Evolutionary conservation across 2,797 vertebrate species (phyloP).

Genomic region (Propithecus deckenii): DNA sequence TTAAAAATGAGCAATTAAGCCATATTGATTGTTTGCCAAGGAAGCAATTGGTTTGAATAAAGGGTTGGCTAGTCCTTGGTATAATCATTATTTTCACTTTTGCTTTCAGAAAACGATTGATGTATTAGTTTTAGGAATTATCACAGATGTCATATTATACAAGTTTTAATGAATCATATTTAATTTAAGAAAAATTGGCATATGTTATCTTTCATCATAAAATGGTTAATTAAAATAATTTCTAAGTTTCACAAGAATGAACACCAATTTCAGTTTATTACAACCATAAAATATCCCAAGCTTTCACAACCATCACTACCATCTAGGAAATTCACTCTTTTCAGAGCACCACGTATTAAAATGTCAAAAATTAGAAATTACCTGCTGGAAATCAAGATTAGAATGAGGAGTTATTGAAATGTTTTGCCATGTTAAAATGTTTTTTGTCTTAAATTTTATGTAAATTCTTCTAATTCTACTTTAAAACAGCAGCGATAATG

Average conservation of each 20-base stretch:
- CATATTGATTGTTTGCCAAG: not conserved
- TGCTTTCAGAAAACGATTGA: not conserved
- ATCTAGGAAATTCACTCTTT: not conserved
- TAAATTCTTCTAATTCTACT: not conserved
- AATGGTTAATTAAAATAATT: not conserved
- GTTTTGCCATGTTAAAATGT: not conserved
- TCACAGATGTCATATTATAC: not conserved
- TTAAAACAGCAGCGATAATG: not conserved
- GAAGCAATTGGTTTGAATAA: conserved; percentile 7
- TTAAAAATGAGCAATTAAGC: not conserved
- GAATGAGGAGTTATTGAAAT: not conserved
- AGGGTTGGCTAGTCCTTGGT: not conserved
- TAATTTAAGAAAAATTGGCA: not conserved
- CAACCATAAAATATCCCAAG: not conserved
- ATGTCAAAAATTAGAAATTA: not conserved
- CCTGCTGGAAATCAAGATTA: not conserved
- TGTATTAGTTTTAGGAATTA: not conserved
- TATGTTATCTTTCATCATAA: not conserved
- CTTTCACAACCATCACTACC: not conserved
- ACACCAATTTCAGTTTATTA: not conserved
- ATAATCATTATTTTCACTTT: not conserved
- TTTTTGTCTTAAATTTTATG: not conserved
- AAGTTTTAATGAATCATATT: not conserved
- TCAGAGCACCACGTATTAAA: not conserved
- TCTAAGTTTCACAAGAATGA: not conserved